Base-by-base conservation (phyloP, 2,797 vertebrate genomes). In the Sebastes oblongus region DNA sequence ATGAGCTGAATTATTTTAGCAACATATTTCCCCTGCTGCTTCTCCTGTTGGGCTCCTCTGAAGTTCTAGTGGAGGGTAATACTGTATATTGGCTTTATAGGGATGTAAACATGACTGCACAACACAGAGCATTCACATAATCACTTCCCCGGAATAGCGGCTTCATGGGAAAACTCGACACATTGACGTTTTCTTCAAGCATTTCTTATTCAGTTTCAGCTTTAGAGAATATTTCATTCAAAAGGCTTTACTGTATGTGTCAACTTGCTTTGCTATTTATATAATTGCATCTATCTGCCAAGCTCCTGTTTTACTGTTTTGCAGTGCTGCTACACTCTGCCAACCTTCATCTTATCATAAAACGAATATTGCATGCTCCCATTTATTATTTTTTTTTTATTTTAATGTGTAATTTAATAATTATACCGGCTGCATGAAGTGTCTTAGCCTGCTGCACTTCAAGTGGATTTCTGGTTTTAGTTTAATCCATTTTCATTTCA, bases 11-110 rank as follows among this genome's bases (percentile, higher is more conserved):
- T 32, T 54, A 10, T 55, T 77, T 55, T 55, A 34, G n/a, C 6
- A 20, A 16, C 59, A 59, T 72, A 72, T 79, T 78, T 75, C 75
- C 59, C 64, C 50, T 20, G 42, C 24, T 24, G 27, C 55, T 34
- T 46, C 32, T 72, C 46, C 22, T n/a, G 34, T 70, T 65, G 54
- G 36, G 36, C 39, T 65, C 22, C 24, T 71, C 12, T 61, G 10
- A 39, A 60, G 30, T 73, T 29, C 16, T 52, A 30, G 55, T 24
- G 3, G 13, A 58, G 32, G 32, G 12, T 65, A 27, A 52, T 80
- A 50, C 52, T 77, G 52, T 54, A 24, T 50, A 16, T 83, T 75
- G 16, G 16, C 25, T 56, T 61, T 34, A 69, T 12, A 18, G 20
- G 46, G 36, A 72, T 50, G 29, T 24, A 61, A 71, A 75, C 60